phyloP scores from a whole-genome alignment of 2,113 vertebrate species.

The Diadophis punctatus region DNA sequence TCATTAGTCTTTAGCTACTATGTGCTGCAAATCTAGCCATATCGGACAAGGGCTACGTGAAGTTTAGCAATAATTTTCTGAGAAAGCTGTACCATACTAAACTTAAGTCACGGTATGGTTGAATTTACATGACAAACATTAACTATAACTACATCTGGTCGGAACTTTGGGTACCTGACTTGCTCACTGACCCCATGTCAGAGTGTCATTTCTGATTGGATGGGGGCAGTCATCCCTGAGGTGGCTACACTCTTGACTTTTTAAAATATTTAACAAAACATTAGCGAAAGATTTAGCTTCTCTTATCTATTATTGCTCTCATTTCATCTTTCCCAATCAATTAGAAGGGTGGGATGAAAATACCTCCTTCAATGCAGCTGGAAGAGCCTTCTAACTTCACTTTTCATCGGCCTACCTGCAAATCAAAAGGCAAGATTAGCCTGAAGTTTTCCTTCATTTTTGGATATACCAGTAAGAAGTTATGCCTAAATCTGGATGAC shows the following conservation, averaged over 20 bases:
- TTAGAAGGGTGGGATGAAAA: neutral
- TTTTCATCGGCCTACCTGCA: neutral
- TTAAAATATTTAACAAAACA: neutral
- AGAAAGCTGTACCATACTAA: neutral
- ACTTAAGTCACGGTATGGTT: neutral
- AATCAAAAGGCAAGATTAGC: neutral
- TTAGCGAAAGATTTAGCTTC: neutral
- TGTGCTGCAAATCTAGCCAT: neutral
- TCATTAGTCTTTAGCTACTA: neutral
- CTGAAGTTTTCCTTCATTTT: neutral
- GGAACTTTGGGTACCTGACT: neutral
- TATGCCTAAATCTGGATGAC: neutral
- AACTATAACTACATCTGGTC: neutral
- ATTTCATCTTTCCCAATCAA: neutral
- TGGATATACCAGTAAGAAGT: neutral
- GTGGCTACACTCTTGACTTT: neutral
- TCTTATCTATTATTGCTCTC: neutral
- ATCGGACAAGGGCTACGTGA: neutral
- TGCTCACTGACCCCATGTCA: neutral
- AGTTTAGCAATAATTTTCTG: neutral
- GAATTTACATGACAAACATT: neutral
- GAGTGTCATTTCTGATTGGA: neutral
- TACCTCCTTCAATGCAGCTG: neutral
- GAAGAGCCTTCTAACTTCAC: neutral
- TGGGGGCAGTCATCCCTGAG: neutral